These are phyloP conservation scores for Oncorhynchus keta DNA, from an alignment of 2,113 vertebrate genomes.

Conservation along the genomic window DNA sequence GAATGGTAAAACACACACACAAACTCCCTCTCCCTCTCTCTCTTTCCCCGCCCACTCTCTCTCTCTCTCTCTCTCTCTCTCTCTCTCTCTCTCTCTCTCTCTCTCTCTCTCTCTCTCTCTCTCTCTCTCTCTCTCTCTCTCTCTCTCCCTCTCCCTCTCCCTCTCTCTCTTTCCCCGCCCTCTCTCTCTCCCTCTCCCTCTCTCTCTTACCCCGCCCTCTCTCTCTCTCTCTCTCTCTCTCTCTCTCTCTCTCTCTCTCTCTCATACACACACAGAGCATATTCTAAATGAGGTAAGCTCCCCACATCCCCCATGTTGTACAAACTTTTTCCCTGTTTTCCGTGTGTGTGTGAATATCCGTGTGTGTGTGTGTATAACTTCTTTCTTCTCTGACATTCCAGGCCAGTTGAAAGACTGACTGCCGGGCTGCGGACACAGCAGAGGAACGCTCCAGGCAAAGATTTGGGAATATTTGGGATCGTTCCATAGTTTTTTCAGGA, in stretches of 20 bases:
- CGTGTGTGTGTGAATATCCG: slow-evolving; percentile 22
- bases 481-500: background rate
- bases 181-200: too few species aligned
- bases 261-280: background rate
- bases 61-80: too few species aligned
- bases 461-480: slow-evolving; percentile 3
- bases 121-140: too few species aligned
- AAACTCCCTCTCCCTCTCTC: background rate
- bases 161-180: too few species aligned
- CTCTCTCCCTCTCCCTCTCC: too few species aligned
- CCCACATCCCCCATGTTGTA: slow-evolving; percentile 41
- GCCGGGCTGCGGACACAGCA: slow-evolving; percentile 46
- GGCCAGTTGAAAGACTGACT: slow-evolving; percentile 47
- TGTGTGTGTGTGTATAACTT: slow-evolving; percentile 46
- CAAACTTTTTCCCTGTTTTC: slow-evolving; percentile 27
- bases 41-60: too few species aligned
- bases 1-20: slow-evolving; percentile 5
- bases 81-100: too few species aligned
- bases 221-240: too few species aligned
- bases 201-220: too few species aligned
- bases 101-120: too few species aligned
- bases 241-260: too few species aligned
- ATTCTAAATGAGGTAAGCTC: slow-evolving; percentile 58
- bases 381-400: slow-evolving; percentile 71
- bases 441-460: slow-evolving; percentile 30